phyloP scores from a whole-genome alignment of 2,888 invertebrate species.

The Agonopterix subpropinquella region DNA sequence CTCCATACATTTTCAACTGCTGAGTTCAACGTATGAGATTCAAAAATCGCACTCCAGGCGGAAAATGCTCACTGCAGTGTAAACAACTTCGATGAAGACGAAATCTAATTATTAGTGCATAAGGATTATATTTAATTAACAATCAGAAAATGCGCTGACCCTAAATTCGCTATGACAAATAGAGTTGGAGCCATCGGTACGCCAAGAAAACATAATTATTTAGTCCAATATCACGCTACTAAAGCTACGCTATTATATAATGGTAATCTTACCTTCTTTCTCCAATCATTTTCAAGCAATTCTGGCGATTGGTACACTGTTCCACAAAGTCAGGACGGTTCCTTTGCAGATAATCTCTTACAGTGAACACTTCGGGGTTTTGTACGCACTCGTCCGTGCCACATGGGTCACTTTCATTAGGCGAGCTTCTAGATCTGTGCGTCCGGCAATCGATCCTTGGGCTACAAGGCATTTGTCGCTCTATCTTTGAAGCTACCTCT shows the following conservation, averaged over 20 bases:
- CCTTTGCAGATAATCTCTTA: constrained; percentile 81
- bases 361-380: constrained; percentile 48
- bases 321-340: constrained; percentile 83
- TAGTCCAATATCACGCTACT: not conserved
- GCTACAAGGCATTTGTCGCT: constrained; percentile 26
- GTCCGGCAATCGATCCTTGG: constrained; percentile 21
- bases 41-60: too few relatives aligned
- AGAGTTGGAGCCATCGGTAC: too few relatives aligned
- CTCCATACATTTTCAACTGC: too few relatives aligned
- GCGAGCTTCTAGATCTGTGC: constrained; percentile 41
- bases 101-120: too few relatives aligned
- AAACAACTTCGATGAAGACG: not conserved
- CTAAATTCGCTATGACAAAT: too few relatives aligned
- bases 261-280: constrained; percentile 46
- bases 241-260: not conserved
- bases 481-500: constrained; percentile 42
- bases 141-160: too few relatives aligned
- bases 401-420: constrained; percentile 50
- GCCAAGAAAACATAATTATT: too few relatives aligned
- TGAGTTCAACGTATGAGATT: too few relatives aligned
- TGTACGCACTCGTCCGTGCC: constrained; percentile 45
- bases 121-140: too few relatives aligned
- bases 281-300: constrained; percentile 50
- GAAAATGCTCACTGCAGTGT: too few relatives aligned
- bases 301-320: constrained; percentile 46